Conservation (phyloP, 2,113 vertebrate genomes). For the Lucifuga dentata region DNA sequence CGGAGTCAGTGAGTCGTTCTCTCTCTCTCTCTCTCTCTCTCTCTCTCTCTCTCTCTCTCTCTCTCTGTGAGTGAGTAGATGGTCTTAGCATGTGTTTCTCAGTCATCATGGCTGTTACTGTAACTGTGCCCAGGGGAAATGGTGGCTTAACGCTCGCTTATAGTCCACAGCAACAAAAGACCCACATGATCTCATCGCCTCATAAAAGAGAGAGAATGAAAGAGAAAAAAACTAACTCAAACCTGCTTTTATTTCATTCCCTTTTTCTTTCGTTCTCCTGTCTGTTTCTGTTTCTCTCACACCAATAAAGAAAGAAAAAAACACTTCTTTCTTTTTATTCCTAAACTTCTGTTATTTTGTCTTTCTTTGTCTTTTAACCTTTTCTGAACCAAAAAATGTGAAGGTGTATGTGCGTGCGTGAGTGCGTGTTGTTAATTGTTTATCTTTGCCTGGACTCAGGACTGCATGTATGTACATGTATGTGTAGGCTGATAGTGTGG, state of each 20-base stretch:
- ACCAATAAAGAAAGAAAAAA: too few relatives aligned
- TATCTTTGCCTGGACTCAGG: background rate
- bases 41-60: background rate
- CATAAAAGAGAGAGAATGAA: slow-evolving; percentile 39
- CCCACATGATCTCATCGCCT: slow-evolving; percentile 38
- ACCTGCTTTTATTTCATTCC: background rate
- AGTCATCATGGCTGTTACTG: slow-evolving; percentile 20
- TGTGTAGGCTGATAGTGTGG: background rate
- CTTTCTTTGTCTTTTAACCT: background rate
- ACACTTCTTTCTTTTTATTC: too few relatives aligned
- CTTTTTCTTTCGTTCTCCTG: background rate
- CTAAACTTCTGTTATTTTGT: too few relatives aligned
- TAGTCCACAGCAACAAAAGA: slow-evolving; percentile 31
- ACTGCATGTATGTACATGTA: background rate
- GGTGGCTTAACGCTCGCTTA: slow-evolving; percentile 36
- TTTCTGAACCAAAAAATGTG: too few relatives aligned
- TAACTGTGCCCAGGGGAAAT: slow-evolving; percentile 26
- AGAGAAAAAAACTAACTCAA: background rate
- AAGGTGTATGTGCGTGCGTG: background rate
- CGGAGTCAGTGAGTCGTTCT: too few relatives aligned
- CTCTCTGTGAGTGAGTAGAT: slow-evolving; percentile 8
- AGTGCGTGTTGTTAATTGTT: slow-evolving; percentile 6
- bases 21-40: slow-evolving; percentile 4
- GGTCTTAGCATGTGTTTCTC: slow-evolving; percentile 35
- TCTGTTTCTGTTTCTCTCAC: too few relatives aligned